These are phyloP conservation scores for Glossophaga mutica DNA, from an alignment of 2,797 vertebrate genomes.

Conservation along the genomic window DNA sequence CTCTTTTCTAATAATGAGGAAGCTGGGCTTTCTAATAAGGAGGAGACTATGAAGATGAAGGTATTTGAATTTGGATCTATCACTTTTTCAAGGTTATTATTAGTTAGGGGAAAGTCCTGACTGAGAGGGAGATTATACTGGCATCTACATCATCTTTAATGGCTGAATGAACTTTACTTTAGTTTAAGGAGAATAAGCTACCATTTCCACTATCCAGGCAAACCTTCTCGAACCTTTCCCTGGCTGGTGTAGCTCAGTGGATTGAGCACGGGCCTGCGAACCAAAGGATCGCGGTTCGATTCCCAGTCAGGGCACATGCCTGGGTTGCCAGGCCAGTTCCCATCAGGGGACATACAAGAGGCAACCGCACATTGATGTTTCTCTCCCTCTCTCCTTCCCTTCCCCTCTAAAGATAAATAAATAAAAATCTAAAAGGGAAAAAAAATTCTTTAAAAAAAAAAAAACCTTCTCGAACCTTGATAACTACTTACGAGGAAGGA, in stretches of 20 bases:
- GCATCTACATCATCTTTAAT: background rate
- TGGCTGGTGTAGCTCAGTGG: no score
- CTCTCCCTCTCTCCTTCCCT: no score
- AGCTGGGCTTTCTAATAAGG: background rate
- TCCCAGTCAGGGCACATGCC: no score
- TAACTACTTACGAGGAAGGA: background rate
- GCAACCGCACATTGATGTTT: no score
- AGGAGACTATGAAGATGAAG: background rate
- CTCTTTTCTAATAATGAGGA: background rate
- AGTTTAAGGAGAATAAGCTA: background rate
- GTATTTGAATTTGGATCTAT: background rate
- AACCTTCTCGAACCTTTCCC: background rate
- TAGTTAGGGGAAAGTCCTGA: background rate
- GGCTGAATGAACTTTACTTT: background rate
- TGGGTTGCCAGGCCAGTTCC: no score
- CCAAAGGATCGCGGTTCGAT: no score
- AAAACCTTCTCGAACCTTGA: background rate
- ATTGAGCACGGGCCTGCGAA: no score
- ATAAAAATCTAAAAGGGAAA: no score
- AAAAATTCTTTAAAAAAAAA: no score
- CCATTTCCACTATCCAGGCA: background rate
- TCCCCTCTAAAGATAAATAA: no score
- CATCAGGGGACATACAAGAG: no score
- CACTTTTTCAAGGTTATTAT: background rate
- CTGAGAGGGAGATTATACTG: background rate